Base-by-base conservation (phyloP, 2,113 vertebrate genomes). In the Micromys minutus region DNA sequence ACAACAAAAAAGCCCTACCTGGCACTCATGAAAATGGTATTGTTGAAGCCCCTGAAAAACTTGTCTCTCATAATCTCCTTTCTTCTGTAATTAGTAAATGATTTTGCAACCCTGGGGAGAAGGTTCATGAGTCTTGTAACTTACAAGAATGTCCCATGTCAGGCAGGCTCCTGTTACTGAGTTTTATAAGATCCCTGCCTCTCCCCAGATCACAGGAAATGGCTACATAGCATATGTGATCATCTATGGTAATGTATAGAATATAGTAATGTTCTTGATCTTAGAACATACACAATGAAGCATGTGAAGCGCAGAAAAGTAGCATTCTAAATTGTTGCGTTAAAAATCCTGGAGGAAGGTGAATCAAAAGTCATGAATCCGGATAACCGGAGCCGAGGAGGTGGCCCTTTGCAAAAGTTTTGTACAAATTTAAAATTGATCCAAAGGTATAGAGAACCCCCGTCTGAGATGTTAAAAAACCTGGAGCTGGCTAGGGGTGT, bases 361-460 rank as follows among this genome's bases (percentile, higher is more conserved):
- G 94, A 93, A 57, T 63, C 4, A 84, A 16, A 69, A 84, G 0
- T 45, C 34, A 26, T 55, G 21, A 80, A 88, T 93, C 47, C 77
- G 31, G 15, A 17, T n/a, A 59, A 42, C 31, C 45, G 21, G 9
- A 31, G n/a, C n/a, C n/a, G 52, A 4, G 67, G 5, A 61, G 39
- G 13, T 12, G 10, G 1, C 36, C 75, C 7, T 87, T 22, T 76
- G 45, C 0, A 74, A 94, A 86, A 15, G 13, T 77, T 87, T 77
- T 76, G 1, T 57, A 95, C 87, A 71, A 94, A 67, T 75, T 93
- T 50, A 21, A 92, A 93, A 76, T 72, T 84, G 77, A 86, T 61
- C 63, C 52, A 95, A 85, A 63, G 61, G 61, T 63, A 10, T 63
- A 26, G 26, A 26, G 10, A 63, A 63, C 10, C 61, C 26, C 24